Evolutionary conservation across 2,797 vertebrate species (phyloP), one percentile per base, ranked within the genome.

Genomic region (Gouania willdenowi): DNA sequence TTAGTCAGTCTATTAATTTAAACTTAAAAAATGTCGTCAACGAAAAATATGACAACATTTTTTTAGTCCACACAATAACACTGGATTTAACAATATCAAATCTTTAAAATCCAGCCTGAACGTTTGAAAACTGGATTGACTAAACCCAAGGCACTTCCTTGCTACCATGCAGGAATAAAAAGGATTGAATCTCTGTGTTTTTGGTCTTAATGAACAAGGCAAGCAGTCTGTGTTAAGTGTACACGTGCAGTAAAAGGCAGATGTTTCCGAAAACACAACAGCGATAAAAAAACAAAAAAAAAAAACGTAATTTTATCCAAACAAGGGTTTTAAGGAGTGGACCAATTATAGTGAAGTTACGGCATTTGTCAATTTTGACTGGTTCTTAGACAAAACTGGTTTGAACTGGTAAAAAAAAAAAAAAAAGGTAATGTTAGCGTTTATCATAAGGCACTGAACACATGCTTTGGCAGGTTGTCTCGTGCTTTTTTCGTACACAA

Each of bases 131-230:
- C 90, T 94, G 91, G 91, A 93, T 62, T 89, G 90, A 88, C 88
- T 73, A 84, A 93, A 93, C 89, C 89, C 92, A 97, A 98, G 96
- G 96, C 95, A 98, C 96, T 94, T 94, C 89, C 92, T 94, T 89
- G 91, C 91, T 89, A 88, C 91, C 91, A 89, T 88, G 91, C 89
- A 93, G 91, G 90, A 89, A 83, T 84, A 89, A 86, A 85, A 85
- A 73, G 64, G 75, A 77, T 83, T 87, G 88, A 48, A 59, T 78
- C 64, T 84, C 62, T 66, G 61, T 79, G 54, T 74, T 74, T 85
- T 88, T 88, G 84, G 85, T 5, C 88, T 77, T 36, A 50, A 80
- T 72, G 83, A 63, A 75, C 88, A 88, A 86, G 84, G 84, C 83
- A 84, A 75, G 75, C 63, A 44, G 62, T 77, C 63, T 34, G 41